Base-by-base conservation (phyloP, 2,888 invertebrate species). In the Halocaridina rubra region DNA sequence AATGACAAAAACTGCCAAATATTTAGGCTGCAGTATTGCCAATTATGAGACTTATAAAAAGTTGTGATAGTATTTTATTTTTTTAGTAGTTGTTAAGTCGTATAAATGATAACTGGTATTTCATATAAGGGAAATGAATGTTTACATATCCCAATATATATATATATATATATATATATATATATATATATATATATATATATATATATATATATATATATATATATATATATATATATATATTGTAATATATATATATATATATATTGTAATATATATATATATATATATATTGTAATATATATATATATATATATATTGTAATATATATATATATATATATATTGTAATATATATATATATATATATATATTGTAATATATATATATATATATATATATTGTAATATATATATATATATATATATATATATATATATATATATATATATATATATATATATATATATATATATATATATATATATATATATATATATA, bases 271-370 rank as follows among this genome's bases (percentile, higher is more conserved):
- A 61, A 29, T 61, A 78, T 76, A 61, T 32, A 32, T 78, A 29
- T 32, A 53, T 53, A 53, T 53, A 53, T 53, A 53, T 53, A 53
- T 53, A 53, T 53, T n/a, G 3, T n/a, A 3, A 53, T 53, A 8
- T 8, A 53, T 53, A 53, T 8, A 53, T 53, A 53, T 8, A 53
- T 53, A 53, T 8, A 30, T 78, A 61, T 29, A 78, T 78, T 64
- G 61, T 7, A 29, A 78, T 78, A 78, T 64, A 78, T 78, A 78
- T 78, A 78, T 78, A 78, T 78, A 78, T 78, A 78, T 64, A 64
- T 78, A 78, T 78, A 64, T 78, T 30, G 30, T 64, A 29, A 78
- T 64, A 29, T 64, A 64, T 78, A 64, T 76, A 76, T 57, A 76
- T 46, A n/a, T n/a, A n/a, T n/a, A n/a, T n/a, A n/a, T n/a, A n/a